A percentile compares a stretch with the other conserved stretches of the same genome.
phyloP scores from a whole-genome alignment of 2,888 invertebrate genomes.

The Octodonta nipae region DNA sequence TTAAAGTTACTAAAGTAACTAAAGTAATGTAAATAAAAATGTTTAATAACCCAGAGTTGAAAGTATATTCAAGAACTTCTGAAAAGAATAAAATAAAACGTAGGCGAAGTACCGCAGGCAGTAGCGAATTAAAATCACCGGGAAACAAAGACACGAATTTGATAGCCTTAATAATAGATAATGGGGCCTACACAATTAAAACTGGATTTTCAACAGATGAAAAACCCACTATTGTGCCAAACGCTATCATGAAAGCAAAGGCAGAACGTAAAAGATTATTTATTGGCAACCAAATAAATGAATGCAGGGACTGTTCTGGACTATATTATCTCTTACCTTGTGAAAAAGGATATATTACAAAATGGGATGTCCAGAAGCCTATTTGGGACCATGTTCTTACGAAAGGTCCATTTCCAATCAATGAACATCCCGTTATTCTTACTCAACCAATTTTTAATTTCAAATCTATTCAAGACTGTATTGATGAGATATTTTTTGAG shows the following conservation, averaged over 20 bases:
- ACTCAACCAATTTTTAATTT: conserved; percentile 95
- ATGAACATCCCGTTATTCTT: conserved; percentile 67
- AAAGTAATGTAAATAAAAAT: too few species aligned
- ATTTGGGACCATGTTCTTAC: conserved; percentile 94
- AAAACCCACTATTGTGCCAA: conserved; percentile 68
- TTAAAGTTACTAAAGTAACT: too few species aligned
- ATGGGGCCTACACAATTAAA: conserved; percentile 79
- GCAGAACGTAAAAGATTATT: conserved; percentile 88
- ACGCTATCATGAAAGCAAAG: conserved; percentile 96
- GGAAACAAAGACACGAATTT: conserved; percentile 10
- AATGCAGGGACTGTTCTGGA: conserved; percentile 90
- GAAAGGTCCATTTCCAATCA: conserved; percentile 67
- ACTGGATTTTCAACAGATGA: conserved; percentile 59
- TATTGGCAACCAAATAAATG: conserved; percentile 87
- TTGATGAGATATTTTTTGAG: conserved; percentile 93
- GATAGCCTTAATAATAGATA: conserved; percentile 44
- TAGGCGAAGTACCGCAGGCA: too few species aligned
- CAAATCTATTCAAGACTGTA: conserved; percentile 78
- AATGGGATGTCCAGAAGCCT: conserved; percentile 91
- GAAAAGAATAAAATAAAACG: not conserved
- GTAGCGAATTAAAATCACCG: not conserved
- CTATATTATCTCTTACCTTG: conserved; percentile 87
- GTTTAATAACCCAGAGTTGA: too few species aligned
- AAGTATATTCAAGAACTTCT: not conserved
- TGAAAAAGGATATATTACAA: conserved; percentile 87